Evolutionary conservation across 2,113 vertebrate genomes (phyloP).

Genomic region (Saimiri boliviensis): DNA sequence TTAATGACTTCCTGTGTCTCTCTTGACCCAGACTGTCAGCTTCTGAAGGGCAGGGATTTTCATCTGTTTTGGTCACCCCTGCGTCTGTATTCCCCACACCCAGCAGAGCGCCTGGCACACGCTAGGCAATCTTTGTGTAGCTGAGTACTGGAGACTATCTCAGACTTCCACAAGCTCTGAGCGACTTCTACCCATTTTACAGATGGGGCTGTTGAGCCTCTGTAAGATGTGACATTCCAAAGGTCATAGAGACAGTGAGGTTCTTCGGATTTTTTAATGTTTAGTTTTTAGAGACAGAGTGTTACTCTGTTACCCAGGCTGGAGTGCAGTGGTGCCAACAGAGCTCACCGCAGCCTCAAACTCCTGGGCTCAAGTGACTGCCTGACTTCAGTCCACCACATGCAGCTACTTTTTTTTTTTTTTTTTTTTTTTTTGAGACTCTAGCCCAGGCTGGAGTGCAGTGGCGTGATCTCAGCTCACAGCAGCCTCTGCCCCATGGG

Average conservation of each 20-base stretch:
- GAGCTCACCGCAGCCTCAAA: no score
- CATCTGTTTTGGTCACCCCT: background rate
- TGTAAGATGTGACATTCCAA: background rate
- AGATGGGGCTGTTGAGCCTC: background rate
- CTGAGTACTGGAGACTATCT: background rate
- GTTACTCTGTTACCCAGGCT: no score
- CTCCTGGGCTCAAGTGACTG: no score
- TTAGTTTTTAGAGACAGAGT: no score
- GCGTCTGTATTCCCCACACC: background rate
- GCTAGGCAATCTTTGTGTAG: background rate
- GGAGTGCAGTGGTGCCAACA: no score
- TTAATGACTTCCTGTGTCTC: background rate
- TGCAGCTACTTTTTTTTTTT: no score
- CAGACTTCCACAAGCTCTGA: background rate
- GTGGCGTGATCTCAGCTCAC: no score
- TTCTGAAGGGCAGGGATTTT: background rate
- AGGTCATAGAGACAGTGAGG: background rate
- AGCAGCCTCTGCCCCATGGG: no score
- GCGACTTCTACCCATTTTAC: background rate
- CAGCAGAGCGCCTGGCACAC: background rate
- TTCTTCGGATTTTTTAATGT: background rate
- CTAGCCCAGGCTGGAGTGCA: no score
- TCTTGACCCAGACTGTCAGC: background rate
- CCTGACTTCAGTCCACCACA: no score
- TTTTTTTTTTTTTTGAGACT: no score